These are phyloP conservation scores for Enteromius argenteus DNA, from an alignment of 2,797 vertebrate genomes.

Conservation along the genomic window DNA sequence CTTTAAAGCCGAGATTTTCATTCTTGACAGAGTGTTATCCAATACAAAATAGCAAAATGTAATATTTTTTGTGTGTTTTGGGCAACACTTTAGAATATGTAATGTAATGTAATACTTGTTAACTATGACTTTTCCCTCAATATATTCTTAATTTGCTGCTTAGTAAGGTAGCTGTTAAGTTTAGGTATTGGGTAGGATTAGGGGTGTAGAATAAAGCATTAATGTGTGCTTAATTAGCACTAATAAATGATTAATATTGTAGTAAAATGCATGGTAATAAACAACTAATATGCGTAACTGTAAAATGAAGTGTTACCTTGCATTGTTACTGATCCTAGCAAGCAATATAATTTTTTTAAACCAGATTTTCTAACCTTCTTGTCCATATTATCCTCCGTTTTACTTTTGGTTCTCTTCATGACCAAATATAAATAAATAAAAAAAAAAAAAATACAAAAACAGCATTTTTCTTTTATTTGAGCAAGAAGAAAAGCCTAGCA, in stretches of 20 bases:
- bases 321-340: neutral
- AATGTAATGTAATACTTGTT: too few species aligned
- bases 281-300: neutral
- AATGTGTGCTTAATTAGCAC: too few species aligned
- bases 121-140: too few species aligned
- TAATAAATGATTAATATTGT: too few species aligned
- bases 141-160: too few species aligned
- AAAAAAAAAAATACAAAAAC: neutral
- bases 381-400: conserved; percentile 6
- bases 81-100: too few species aligned
- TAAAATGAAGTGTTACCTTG: neutral
- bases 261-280: too few species aligned
- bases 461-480: neutral
- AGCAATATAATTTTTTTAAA: neutral
- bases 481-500: conserved; percentile 9
- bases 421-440: neutral
- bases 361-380: neutral
- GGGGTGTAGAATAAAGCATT: too few species aligned
- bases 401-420: neutral
- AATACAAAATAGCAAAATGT: too few species aligned
- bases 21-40: neutral
- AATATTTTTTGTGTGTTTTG: too few species aligned
- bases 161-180: too few species aligned
- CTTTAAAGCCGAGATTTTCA: neutral
- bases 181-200: too few species aligned